phyloP scores from a whole-genome alignment of 1,140 invertebrate species.

The Zaprionus gabonicus region DNA sequence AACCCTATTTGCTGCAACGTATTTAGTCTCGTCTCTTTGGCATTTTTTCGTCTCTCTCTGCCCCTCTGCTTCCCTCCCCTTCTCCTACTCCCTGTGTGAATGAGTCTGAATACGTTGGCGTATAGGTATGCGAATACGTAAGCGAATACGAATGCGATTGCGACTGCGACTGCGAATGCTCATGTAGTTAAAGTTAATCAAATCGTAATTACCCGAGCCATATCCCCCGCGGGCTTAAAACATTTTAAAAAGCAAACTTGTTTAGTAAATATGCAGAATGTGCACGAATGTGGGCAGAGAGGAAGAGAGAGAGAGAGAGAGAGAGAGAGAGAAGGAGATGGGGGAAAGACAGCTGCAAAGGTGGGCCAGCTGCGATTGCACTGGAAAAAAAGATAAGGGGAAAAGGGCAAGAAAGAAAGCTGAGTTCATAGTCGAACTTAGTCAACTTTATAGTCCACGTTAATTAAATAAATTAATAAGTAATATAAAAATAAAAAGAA shows the following conservation, averaged over 20 bases:
- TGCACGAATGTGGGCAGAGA: constrained; percentile 1
- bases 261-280: constrained; percentile 61
- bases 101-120: constrained; percentile 37
- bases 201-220: constrained; percentile 84
- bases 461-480: too few relatives aligned
- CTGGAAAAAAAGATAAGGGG: background rate
- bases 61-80: background rate
- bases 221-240: constrained; percentile 63
- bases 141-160: constrained; percentile 33
- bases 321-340: background rate
- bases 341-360: background rate
- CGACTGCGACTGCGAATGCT: constrained; percentile 68
- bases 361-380: constrained; percentile 20
- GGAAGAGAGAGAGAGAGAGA: background rate
- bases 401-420: too few relatives aligned
- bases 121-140: constrained; percentile 18
- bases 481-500: too few relatives aligned
- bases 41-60: constrained; percentile 39
- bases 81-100: background rate
- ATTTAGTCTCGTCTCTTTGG: constrained; percentile 42
- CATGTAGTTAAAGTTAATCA: constrained; percentile 85
- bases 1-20: constrained; percentile 51
- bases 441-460: too few relatives aligned
- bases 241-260: constrained; percentile 84
- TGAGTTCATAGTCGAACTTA: too few relatives aligned